Conservation (phyloP, 2,797 vertebrate genomes). For the Champsocephalus esox region DNA sequence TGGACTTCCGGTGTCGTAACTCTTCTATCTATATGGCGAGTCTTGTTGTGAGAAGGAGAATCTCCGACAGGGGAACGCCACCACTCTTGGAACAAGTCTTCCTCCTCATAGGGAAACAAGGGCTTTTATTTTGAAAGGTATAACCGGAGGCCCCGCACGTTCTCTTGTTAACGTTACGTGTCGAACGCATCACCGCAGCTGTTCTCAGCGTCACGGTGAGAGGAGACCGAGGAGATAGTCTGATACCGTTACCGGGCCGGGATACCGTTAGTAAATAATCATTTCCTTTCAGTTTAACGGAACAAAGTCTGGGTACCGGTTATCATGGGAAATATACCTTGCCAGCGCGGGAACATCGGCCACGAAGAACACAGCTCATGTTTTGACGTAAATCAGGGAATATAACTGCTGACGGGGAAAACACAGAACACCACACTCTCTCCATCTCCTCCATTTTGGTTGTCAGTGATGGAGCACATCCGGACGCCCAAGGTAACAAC, state of each 20-base stretch:
- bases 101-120: too few relatives aligned
- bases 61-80: neutral
- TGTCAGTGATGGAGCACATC: conserved; percentile 81
- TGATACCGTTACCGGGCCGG: neutral
- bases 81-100: too few relatives aligned
- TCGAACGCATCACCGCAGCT: neutral
- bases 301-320: neutral
- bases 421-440: conserved; percentile 1
- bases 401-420: conserved; percentile 20
- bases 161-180: neutral
- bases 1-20: too few relatives aligned
- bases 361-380: neutral
- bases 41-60: too few relatives aligned
- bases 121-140: conserved; percentile 48
- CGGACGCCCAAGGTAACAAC: conserved; percentile 78
- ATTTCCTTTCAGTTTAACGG: neutral
- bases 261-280: neutral
- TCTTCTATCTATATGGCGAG: too few relatives aligned
- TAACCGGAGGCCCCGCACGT: neutral
- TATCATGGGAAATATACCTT: conserved; percentile 29
- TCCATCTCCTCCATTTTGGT: conserved; percentile 74
- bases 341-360: neutral
- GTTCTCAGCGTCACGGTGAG: conserved; percentile 12
- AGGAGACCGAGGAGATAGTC: neutral
- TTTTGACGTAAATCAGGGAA: conserved; percentile 12